A percentile compares a stretch with the other conserved stretches of the same genome.
Conservation (phyloP, 2,797 vertebrate species). For the Galagoides demidoff region DNA sequence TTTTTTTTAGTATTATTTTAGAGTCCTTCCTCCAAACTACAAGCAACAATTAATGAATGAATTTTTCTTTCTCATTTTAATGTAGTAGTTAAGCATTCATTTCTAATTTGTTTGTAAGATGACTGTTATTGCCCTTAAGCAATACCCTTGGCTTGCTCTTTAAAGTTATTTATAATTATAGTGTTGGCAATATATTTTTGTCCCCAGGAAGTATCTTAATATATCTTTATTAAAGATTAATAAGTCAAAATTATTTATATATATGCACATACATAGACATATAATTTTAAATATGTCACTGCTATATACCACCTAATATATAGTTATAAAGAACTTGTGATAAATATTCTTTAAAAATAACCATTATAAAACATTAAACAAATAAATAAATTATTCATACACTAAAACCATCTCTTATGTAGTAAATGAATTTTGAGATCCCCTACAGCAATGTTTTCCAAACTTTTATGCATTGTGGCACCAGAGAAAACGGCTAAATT, state of each 20-base stretch:
- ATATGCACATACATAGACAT: not conserved
- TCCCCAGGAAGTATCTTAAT: not conserved
- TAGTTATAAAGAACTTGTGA: not conserved
- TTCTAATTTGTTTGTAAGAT: conserved; percentile 33
- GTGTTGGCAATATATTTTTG: conserved; percentile 22
- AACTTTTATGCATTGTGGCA: not conserved
- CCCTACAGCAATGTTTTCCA: not conserved
- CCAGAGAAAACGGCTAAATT: not conserved
- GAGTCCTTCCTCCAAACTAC: not conserved
- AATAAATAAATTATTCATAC: not conserved
- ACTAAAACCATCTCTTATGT: not conserved
- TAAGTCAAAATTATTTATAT: not conserved
- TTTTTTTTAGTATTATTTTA: conserved; percentile 37
- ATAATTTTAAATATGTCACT: not conserved
- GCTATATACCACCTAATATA: conserved; percentile 25
- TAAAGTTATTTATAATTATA: conserved; percentile 45
- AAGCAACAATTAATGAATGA: not conserved
- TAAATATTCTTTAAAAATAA: not conserved
- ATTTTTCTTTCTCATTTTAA: conserved; percentile 30
- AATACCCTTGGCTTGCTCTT: conserved; percentile 11
- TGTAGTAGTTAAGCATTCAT: conserved; percentile 49
- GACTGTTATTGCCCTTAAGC: conserved; percentile 23
- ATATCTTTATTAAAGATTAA: conserved; percentile 29
- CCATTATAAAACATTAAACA: not conserved
- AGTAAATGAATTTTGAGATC: not conserved